Conservation (phyloP, 2,888 invertebrate species). For the Tipula vernalis region DNA sequence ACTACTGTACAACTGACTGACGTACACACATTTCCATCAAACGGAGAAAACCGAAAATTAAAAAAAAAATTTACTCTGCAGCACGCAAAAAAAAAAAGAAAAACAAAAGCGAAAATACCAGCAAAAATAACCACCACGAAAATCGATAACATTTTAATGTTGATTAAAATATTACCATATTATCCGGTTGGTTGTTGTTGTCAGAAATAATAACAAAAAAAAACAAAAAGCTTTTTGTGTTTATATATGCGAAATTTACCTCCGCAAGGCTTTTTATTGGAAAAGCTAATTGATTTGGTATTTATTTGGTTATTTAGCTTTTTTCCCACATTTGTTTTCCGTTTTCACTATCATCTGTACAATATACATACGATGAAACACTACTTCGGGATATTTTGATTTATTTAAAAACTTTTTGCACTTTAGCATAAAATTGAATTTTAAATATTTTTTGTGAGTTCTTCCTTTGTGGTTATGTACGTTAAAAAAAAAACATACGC, state of each 20-base stretch:
- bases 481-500: no score
- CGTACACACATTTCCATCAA: not conserved
- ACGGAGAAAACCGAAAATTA: not conserved
- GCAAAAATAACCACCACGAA: not conserved
- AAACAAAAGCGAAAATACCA: not conserved
- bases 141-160: not conserved
- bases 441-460: no score
- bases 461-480: no score
- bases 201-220: not conserved
- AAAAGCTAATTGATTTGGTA: not conserved
- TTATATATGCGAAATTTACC: not conserved
- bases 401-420: not conserved
- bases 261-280: not conserved
- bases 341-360: not conserved
- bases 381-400: not conserved
- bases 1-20: not conserved
- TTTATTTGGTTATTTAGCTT: not conserved
- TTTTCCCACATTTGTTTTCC: not conserved
- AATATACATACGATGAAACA: not conserved
- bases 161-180: slow-evolving; percentile 4
- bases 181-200: not conserved
- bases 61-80: not conserved
- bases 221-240: not conserved
- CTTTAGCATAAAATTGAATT: no score
- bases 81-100: not conserved